Base-by-base conservation (phyloP, 2,888 invertebrate genomes). In the Drosophila pullipes region DNA sequence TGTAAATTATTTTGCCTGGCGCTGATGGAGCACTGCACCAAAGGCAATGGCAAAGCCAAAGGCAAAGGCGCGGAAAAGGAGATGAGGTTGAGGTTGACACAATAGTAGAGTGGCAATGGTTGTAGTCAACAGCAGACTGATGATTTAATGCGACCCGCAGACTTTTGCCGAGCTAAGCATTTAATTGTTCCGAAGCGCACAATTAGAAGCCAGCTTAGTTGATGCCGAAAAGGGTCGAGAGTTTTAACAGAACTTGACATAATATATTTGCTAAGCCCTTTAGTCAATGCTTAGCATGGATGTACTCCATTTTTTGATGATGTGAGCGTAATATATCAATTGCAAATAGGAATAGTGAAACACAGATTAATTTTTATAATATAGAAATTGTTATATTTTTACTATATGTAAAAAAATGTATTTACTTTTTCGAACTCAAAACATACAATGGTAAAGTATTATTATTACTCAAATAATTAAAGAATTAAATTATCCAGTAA, bases 111-210 rank as follows among this genome's bases (percentile, higher is more conserved):
- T 67, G 74, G 69, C 58, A 64, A 76, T 75, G 71, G 52, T n/a
- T 70, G 49, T 58, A 86, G 79, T 84, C 89, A 86, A 78, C 82
- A 77, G 68, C 87, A 90, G 84, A 80, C 90, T 88, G 86, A 87
- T 87, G 89, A 87, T 90, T 90, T 88, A 87, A 90, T 89, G 89
- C 87, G 80, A 80, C 76, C 84, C 86, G 82, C 86, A 85, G 86
- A 89, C 90, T 87, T 89, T 87, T 90, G 89, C 76, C 80, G 80
- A 89, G 80, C 85, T 90, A 85, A 87, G 86, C 90, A 87, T 87
- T 87, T 87, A 87, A 87, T 87, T 87, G 90, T 90, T 83, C 90
- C 62, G 70, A 54, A 81, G 78, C 75, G 85, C 70, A 60, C 54
- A 68, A 81, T 80, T 73, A 53, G 69, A 55, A 64, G 53, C 47